phyloP scores from a whole-genome alignment of 2,113 vertebrate species.

The Strix aluco region DNA sequence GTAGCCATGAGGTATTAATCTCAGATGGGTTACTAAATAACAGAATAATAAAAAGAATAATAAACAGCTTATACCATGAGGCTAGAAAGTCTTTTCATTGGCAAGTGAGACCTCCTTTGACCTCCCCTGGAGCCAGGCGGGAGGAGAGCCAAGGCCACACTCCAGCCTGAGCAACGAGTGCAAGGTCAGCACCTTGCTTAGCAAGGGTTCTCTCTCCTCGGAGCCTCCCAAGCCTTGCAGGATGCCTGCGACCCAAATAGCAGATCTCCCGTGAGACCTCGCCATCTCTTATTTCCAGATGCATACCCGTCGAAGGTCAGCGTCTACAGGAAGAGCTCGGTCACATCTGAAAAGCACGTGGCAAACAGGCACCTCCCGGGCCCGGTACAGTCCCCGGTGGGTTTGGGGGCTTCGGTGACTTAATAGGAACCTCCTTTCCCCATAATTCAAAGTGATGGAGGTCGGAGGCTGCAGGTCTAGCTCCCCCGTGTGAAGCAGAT shows the following conservation, averaged over 20 bases:
- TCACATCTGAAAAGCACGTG: neutral
- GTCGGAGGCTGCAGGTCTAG: neutral
- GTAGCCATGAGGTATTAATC: neutral
- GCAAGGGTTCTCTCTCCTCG: neutral
- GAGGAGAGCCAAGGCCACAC: neutral
- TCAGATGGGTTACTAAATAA: neutral
- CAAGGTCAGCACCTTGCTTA: neutral
- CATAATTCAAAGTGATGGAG: neutral
- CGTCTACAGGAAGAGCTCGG: neutral
- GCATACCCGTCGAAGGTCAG: neutral
- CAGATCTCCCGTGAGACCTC: neutral
- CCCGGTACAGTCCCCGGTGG: rapidly evolving
- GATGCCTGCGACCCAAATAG: neutral
- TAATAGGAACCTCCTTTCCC: neutral
- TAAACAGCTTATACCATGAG: neutral
- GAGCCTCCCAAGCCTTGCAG: neutral
- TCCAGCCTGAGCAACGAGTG: neutral
- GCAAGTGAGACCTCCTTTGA: neutral
- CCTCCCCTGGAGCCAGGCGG: neutral
- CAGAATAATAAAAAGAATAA: neutral
- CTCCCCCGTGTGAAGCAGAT: neutral
- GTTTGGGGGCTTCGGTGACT: neutral
- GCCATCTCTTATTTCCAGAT: rapidly evolving
- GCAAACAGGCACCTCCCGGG: neutral
- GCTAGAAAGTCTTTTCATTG: neutral